Evolutionary conservation across 2,797 vertebrate genomes (phyloP).

Genomic region (Malacoctenus gilli): DNA sequence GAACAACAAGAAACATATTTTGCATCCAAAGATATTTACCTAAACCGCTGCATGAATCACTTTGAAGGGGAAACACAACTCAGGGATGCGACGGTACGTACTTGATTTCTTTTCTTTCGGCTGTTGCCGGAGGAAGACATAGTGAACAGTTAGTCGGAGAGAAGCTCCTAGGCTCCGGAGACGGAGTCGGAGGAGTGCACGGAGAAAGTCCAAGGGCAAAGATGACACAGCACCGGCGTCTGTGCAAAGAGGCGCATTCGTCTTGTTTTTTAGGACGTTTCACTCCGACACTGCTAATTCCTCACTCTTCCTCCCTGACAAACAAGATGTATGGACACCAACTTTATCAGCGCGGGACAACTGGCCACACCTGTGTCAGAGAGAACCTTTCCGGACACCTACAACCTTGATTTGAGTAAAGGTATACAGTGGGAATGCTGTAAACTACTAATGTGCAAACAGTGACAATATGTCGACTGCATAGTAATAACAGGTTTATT

Average conservation of each 20-base stretch:
- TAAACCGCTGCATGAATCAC: background rate
- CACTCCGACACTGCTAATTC: background rate
- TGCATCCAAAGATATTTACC: conserved; percentile 12
- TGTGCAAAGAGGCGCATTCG: background rate
- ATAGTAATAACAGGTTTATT: conserved; percentile 44
- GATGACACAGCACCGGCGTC: background rate
- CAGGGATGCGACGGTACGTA: background rate
- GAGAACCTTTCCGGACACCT: background rate
- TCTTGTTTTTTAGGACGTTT: background rate
- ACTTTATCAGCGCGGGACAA: too few species aligned
- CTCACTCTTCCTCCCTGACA: too few species aligned
- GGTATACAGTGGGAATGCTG: conserved; percentile 3
- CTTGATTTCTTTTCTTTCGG: too few species aligned
- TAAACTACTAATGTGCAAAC: conserved; percentile 28
- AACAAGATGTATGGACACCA: too few species aligned
- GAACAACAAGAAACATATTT: background rate
- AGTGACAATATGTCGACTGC: conserved; percentile 32
- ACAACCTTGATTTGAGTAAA: background rate
- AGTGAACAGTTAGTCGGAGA: conserved; percentile 6
- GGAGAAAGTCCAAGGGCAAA: background rate
- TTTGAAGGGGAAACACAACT: background rate
- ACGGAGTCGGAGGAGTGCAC: conserved; percentile 14
- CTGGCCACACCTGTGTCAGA: background rate
- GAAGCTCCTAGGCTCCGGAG: conserved; percentile 6
- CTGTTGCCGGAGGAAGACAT: conserved; percentile 13